Evolutionary conservation across 2,113 vertebrate genomes (phyloP), one percentile per base, ranked within the genome.

Genomic region (Brachirus orientalis): DNA sequence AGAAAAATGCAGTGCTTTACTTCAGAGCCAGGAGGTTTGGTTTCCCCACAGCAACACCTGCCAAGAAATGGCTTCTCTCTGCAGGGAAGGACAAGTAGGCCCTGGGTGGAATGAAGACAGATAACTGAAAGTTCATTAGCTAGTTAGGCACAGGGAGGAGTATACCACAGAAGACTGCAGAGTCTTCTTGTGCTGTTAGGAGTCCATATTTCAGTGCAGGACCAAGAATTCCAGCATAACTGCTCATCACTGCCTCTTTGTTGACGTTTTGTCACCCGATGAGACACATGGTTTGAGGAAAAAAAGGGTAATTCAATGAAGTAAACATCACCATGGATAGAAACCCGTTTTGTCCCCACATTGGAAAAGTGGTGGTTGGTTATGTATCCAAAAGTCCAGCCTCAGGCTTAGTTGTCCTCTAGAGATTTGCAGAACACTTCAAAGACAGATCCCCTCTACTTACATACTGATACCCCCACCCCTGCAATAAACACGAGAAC

Each of bases 361-460:
- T 66, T 73, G 40, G 46, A 80, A 72, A 80, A 72, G 46, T 35
- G 51, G 63, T 79, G 80, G 66, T 82, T 75, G 71, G 79, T 80
- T 79, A 61, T 69, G 69, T 82, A 72, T 67, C 70, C 56, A 78
- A 77, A 80, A 85, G 81, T 89, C 87, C 83, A 90, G 87, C 91
- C 87, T 83, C 58, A 38, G 82, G 91, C 88, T 83, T 61, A 19
- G 69, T 66, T 19, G 75, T 83, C 68, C 86, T 87, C 89, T 43
- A 65, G 90, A 90, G 90, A 90, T 63, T 83, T 83, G 37, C 75
- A 54, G 67, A 77, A 81, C 79, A 88, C 90, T 92, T 92, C 91
- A 92, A 92, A 93, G 86, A 83, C 69, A 69, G 48, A 84, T 74
- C 77, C 54, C 84, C 77, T 77, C 53, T 75, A 67, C 71, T 82